Evolutionary conservation across 2,888 invertebrate genomes (phyloP).

Genomic region (Philereme vetulata): DNA sequence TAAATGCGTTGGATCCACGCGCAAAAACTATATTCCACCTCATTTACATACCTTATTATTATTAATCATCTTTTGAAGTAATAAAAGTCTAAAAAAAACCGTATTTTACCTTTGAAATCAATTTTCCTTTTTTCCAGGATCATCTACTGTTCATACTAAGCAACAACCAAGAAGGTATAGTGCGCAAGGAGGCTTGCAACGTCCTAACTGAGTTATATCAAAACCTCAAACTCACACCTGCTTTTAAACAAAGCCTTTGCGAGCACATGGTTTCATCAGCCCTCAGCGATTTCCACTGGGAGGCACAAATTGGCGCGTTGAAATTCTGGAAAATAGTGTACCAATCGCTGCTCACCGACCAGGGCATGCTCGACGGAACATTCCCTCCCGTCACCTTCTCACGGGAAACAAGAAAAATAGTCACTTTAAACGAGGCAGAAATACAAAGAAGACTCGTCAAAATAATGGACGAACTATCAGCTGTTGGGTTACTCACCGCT

Average conservation of each 20-base stretch:
- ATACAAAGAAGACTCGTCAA: constrained; percentile 86
- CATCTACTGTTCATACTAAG: constrained; percentile 83
- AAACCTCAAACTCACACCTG: constrained; percentile 83
- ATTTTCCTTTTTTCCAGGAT: constrained; percentile 58
- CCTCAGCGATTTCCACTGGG: constrained; percentile 91
- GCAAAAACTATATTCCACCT: too few relatives aligned
- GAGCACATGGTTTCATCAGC: constrained; percentile 87
- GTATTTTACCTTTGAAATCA: not conserved
- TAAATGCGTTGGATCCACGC: too few relatives aligned
- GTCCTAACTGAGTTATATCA: constrained; percentile 87
- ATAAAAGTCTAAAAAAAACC: too few relatives aligned
- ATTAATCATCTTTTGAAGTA: too few relatives aligned
- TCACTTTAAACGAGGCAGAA: constrained; percentile 87
- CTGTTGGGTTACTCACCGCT: constrained; percentile 88
- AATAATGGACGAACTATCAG: constrained; percentile 87
- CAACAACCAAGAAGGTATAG: constrained; percentile 90
- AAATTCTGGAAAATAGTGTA: constrained; percentile 89
- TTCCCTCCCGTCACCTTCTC: constrained; percentile 93
- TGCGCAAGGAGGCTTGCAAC: constrained; percentile 88
- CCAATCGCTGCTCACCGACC: constrained; percentile 85
- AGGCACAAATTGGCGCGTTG: constrained; percentile 89
- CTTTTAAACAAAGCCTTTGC: constrained; percentile 82
- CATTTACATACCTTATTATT: too few relatives aligned
- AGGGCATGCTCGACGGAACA: constrained; percentile 92
- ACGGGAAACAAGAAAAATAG: constrained; percentile 90